Percentiles rank a stretch among this genome's conserved stretches.
phyloP scores from a whole-genome alignment of 2,113 vertebrate species.

The Plotosus lineatus region DNA sequence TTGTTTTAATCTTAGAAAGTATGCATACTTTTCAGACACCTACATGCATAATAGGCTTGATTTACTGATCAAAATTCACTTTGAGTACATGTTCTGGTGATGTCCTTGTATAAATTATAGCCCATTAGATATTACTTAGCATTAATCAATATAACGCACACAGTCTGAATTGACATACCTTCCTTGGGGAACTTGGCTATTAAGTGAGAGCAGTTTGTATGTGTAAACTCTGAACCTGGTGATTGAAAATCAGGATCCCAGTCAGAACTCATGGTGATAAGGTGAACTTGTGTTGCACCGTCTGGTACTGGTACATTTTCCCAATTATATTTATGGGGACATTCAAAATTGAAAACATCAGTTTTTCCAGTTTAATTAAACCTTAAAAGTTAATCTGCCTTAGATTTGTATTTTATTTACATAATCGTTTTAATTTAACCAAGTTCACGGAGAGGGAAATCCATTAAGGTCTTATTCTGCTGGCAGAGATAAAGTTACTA shows the following conservation, averaged over 20 bases:
- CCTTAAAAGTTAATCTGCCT: constrained; percentile 40
- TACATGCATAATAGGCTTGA: neutral
- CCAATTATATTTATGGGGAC: constrained; percentile 15
- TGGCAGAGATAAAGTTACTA: constrained; percentile 53
- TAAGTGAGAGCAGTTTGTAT: constrained; percentile 40
- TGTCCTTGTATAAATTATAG: constrained; percentile 19
- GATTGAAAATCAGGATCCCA: constrained; percentile 27
- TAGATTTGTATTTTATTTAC: constrained; percentile 53
- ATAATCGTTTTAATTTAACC: constrained; percentile 48
- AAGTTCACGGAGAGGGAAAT: constrained; percentile 38
- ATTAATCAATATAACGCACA: constrained; percentile 47
- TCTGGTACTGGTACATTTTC: constrained; percentile 12
- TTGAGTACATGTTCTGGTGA: constrained; percentile 9
- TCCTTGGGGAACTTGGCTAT: constrained; percentile 33
- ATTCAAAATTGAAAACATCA: constrained; percentile 33
- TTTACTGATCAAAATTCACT: neutral
- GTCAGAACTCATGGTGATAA: constrained; percentile 19
- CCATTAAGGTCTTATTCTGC: constrained; percentile 49
- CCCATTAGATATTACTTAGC: constrained; percentile 40
- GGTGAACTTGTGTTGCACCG: constrained; percentile 7
- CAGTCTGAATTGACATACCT: constrained; percentile 28
- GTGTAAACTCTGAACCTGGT: constrained; percentile 45
- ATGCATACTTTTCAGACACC: neutral
- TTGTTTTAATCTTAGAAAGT: neutral
- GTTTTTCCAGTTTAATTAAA: constrained; percentile 44